Evolutionary conservation across 37 sponge, comb jelly and placozoan genomes (phyloP), one percentile per base, ranked within the genome.

Genomic region (Tethya wilhelma): DNA sequence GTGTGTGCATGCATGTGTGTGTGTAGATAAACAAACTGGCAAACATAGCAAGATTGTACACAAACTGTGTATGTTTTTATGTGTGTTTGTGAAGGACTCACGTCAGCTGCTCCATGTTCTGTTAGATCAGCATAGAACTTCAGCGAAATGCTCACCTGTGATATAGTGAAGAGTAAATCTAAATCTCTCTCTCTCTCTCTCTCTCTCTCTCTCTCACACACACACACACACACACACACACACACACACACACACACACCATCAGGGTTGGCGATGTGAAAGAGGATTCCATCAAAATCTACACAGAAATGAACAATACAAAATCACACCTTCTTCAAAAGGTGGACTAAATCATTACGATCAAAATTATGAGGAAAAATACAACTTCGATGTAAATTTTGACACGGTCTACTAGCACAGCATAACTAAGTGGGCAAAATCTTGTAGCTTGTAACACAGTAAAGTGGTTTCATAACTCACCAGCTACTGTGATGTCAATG

Each of bases 281-380:
- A 96, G 38, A 96, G 74, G 30, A 96, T 92, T 0, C 97, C 97
- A 84, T 96, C 97, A 78, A 91, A 96, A 87, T 96, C 97, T 96
- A 69, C 25, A 80, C 6, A 67, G 28, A 57, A 2, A 77, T 36
- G 69, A 57, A 26, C 49, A 38, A n/a, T 25, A n/a, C 26, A 60
- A 25, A 60, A n/a, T n/a, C 63, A 60, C 28, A 60, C 7, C 63
- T 12, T 25, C 6, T 60, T 60, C n/a, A n/a, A n/a, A n/a, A n/a
- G n/a, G n/a, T n/a, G n/a, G n/a, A n/a, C n/a, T n/a, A n/a, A n/a
- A 60, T 60, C 63, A 49, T 49, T 49, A 49, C 14, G 14, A 49
- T 49, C 53, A 49, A 49, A 14, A 19, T 49, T 9, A 49, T 49
- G 53, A 49, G 14, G 14, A 9, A 49, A 49, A 49, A 49, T 49